These are phyloP conservation scores for Equus quagga DNA, from an alignment of 2,113 vertebrate species.

Conservation along the genomic window DNA sequence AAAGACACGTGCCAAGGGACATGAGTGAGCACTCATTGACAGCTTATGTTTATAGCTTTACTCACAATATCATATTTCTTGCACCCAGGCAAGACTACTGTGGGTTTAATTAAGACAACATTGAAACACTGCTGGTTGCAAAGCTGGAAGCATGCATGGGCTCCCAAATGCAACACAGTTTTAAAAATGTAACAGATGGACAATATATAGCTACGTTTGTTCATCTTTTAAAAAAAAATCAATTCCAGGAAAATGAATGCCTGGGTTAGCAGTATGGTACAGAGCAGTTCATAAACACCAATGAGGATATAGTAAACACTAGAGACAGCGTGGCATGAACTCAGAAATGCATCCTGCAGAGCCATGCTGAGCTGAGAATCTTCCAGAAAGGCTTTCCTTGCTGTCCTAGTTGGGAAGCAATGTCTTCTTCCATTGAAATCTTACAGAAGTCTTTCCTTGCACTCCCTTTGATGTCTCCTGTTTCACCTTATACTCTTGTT, in stretches of 20 bases:
- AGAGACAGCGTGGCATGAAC: accelerated
- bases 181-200: neutral
- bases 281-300: accelerated
- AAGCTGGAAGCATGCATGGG: neutral
- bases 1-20: no score
- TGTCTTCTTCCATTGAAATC: neutral
- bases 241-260: neutral
- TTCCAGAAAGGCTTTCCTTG: neutral
- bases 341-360: neutral
- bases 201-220: accelerated
- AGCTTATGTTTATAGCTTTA: neutral
- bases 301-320: accelerated
- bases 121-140: neutral
- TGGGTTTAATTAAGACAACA: neutral
- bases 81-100: neutral
- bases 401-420: neutral
- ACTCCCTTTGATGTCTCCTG: neutral
- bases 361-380: neutral
- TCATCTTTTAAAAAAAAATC: neutral
- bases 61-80: neutral
- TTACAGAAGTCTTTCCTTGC: accelerated
- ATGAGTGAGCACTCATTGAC: neutral
- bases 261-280: accelerated
- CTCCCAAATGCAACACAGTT: neutral
- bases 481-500: neutral